A percentile compares a stretch with the other conserved stretches of the same genome.
Conservation (phyloP, 2,113 vertebrate genomes). For the Meriones unguiculatus region DNA sequence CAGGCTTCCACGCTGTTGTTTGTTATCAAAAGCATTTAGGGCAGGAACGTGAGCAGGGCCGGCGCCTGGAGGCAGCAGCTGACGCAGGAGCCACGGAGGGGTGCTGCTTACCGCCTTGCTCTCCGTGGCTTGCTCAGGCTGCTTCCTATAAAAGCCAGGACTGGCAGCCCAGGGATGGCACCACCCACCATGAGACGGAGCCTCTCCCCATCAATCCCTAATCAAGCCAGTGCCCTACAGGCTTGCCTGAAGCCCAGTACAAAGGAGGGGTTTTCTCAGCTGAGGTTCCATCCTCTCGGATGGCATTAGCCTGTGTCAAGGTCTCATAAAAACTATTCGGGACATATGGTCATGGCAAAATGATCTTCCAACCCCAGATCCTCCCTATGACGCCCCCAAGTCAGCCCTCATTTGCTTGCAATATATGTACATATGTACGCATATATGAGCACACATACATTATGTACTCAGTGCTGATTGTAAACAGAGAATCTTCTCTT, state of each 20-base stretch:
- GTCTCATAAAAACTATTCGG: too few relatives aligned
- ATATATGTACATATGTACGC: too few relatives aligned
- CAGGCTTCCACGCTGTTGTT: background rate
- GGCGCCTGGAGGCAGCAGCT: background rate
- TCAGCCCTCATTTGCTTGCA: background rate
- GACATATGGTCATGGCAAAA: too few relatives aligned
- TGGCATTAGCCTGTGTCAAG: too few relatives aligned
- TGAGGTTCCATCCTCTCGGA: too few relatives aligned
- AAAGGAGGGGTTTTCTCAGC: too few relatives aligned
- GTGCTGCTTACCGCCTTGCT: background rate
- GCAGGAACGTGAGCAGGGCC: background rate
- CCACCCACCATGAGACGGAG: too few relatives aligned
- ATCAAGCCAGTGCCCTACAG: too few relatives aligned
- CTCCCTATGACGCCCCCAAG: background rate
- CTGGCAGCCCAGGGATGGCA: background rate
- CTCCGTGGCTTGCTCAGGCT: background rate
- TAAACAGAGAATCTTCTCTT: background rate
- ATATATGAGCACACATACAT: too few relatives aligned
- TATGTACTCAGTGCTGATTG: background rate
- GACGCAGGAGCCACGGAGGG: background rate
- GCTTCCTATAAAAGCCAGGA: background rate
- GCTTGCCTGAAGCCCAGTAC: too few relatives aligned
- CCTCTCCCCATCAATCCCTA: too few relatives aligned
- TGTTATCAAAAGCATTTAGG: background rate
- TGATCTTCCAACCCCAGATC: too few relatives aligned